Evolutionary conservation across 2,888 invertebrate species (phyloP), one percentile per base, ranked within the genome.

Genomic region (Anthrax anthrax): DNA sequence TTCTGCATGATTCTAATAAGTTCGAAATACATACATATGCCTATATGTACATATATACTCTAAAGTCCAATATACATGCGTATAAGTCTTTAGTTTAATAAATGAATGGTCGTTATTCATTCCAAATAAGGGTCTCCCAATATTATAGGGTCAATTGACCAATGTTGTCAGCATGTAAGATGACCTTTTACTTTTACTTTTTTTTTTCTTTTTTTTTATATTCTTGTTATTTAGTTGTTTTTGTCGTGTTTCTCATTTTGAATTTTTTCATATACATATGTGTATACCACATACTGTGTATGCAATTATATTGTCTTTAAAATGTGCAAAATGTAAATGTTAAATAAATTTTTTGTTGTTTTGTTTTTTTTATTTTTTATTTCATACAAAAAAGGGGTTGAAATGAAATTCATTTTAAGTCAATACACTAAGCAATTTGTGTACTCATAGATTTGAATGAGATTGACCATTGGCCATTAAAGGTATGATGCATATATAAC

Each of bases 131-230:
- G 51, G 51, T 51, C 51, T 48, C 18, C 44, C 43, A 27, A 50
- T 50, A 46, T 49, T 50, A 45, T 45, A 45, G 51, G 51, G 50
- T 51, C 51, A 51, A 51, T 50, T 51, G 51, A 51, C 51, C 51
- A 51, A 51, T 45, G 47, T 50, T 51, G 48, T 51, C 47, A 44
- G 51, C 46, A 36, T 47, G 45, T 47, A 44, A 38, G 39, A 47
- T 51, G 51, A 51, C 50, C 50, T 44, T 42, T 39, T 39, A 36
- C 29, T 32, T 32, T 32, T 32, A 12, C 2, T 32, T 32, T 9
- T 32, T 32, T 32, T 9, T 2, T 32, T 12, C 12, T 32, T 4
- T 32, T 12, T 32, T 12, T 32, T 32, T 32, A 12, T 12, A 12
- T 32, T 32, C 3, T 32, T 32, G 23, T 23, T 6, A 23, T 23